A percentile compares a stretch with the other conserved stretches of the same genome.
Evolutionary conservation across 1,140 invertebrate species (phyloP).

Genomic region (Pectinophora gossypiella): DNA sequence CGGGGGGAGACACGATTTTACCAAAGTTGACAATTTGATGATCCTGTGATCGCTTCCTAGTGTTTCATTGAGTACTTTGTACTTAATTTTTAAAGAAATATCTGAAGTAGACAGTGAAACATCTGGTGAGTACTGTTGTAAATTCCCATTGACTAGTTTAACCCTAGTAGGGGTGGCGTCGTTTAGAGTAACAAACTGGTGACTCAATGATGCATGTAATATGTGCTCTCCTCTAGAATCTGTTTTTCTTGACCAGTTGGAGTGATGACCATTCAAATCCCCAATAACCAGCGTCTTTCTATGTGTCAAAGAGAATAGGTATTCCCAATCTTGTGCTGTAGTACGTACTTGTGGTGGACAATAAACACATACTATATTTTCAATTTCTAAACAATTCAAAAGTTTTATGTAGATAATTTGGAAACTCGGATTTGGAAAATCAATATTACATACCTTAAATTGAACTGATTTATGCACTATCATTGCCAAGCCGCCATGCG

Average conservation of each 20-base stretch:
- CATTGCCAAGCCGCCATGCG: conserved; percentile 28
- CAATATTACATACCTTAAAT: neutral
- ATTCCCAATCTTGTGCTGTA: conserved; percentile 12
- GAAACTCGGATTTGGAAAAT: neutral
- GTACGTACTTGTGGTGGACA: conserved; percentile 9
- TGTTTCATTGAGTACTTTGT: neutral
- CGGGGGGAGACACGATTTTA: too few species aligned
- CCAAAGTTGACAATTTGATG: conserved; percentile 4
- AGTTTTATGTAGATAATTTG: neutral
- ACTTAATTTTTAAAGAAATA: neutral
- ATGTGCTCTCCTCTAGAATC: neutral
- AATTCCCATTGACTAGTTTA: neutral
- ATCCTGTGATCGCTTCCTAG: conserved; percentile 11
- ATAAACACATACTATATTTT: conserved; percentile 16
- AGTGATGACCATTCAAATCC: conserved; percentile 6
- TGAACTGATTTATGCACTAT: conserved; percentile 18
- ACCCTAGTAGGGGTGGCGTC: neutral
- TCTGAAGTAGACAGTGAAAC: neutral
- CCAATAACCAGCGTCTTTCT: conserved; percentile 9
- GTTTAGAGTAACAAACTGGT: neutral
- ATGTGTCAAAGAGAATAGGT: conserved; percentile 3
- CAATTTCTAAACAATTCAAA: conserved; percentile 8
- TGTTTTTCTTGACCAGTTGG: conserved; percentile 5
- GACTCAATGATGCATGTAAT: neutral
- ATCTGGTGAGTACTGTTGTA: conserved; percentile 3